Evolutionary conservation across 2,113 vertebrate species (phyloP).

Genomic region (Coreoperca whiteheadi): DNA sequence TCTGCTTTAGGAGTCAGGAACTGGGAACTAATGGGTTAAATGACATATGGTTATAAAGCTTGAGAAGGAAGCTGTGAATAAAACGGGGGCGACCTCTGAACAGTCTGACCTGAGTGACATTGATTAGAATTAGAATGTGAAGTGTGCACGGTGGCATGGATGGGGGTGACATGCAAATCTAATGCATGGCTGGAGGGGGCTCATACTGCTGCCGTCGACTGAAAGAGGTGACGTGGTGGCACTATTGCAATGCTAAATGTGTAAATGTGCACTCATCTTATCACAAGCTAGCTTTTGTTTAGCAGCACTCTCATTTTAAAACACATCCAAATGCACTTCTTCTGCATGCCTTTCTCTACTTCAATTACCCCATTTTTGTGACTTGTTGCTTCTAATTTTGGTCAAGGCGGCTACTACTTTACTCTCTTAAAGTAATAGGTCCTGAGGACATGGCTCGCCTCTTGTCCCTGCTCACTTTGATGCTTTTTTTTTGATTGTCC

Average conservation of each 20-base stretch:
- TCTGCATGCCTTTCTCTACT: constrained; percentile 33
- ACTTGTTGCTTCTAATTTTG: constrained; percentile 77
- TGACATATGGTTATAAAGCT: constrained; percentile 85
- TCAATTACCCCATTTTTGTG: constrained; percentile 20
- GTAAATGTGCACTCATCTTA: constrained; percentile 51
- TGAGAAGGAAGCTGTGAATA: constrained; percentile 79
- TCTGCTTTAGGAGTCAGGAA: constrained; percentile 40
- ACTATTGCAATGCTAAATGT: constrained; percentile 68
- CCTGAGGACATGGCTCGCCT: constrained; percentile 33
- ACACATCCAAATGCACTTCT: constrained; percentile 20
- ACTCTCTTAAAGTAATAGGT: constrained; percentile 36
- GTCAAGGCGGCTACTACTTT: constrained; percentile 51
- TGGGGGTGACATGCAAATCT: constrained; percentile 69
- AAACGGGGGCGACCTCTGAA: constrained; percentile 73
- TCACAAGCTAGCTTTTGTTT: constrained; percentile 45
- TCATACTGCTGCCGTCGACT: constrained; percentile 44
- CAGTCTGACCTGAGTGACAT: constrained; percentile 84
- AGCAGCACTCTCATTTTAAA: constrained; percentile 28
- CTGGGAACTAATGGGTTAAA: constrained; percentile 81
- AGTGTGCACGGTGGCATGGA: constrained; percentile 79
- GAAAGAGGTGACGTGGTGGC: constrained; percentile 65
- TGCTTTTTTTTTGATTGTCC: constrained; percentile 61
- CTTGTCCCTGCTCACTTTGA: constrained; percentile 46
- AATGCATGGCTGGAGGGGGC: constrained; percentile 69
- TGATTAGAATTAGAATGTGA: constrained; percentile 86